Base-by-base conservation (phyloP, 2,113 vertebrate species). In the Brachyhypopomus occidentalis region DNA sequence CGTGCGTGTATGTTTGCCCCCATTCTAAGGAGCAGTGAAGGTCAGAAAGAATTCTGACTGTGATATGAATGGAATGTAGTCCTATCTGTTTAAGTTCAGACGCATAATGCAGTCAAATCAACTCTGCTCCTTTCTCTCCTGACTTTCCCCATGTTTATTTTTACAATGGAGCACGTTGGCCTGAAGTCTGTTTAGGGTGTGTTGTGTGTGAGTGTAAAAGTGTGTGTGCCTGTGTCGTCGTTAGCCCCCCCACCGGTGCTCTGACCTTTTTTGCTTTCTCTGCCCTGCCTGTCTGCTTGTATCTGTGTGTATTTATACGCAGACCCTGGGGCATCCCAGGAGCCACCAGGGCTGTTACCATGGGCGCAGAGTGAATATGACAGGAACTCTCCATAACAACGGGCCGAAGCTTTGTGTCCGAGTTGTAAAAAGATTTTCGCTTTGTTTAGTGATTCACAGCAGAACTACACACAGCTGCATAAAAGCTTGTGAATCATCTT, bases 1-100 rank as follows among this genome's bases (percentile, higher is more conserved):
- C 77, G 62, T 73, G 20, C 82, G 85, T 87, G 87, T 63, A 66
- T 64, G 72, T 9, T 8, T 38, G n/a, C 23, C 56, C 67, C 36
- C 55, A 14, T 79, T 79, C 67, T 71, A 58, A 79, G 55, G 77
- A 71, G 77, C 55, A 71, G 27, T 79, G 77, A 79, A 79, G 77
- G 77, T 79, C 66, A 79, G 71, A 45, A 72, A 79, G 77, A 60
- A 2, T 55, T 79, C 77, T 60, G 66, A 60, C 52, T 45, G 77
- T 14, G 66, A 72, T 36, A n/a, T 60, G 67, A 41, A 55, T 72
- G 30, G 66, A 79, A 23, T 22, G 0, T 25, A 27, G 9, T n/a
- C 38, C 8, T 72, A 23, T 72, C 55, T 4, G 23, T 48, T 79
- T 41, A 59, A 41, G 52, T 70, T 56, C 69, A 60, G 66, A 16